Conservation (phyloP, 2,797 vertebrate species). For the Cheirogaleus major region DNA sequence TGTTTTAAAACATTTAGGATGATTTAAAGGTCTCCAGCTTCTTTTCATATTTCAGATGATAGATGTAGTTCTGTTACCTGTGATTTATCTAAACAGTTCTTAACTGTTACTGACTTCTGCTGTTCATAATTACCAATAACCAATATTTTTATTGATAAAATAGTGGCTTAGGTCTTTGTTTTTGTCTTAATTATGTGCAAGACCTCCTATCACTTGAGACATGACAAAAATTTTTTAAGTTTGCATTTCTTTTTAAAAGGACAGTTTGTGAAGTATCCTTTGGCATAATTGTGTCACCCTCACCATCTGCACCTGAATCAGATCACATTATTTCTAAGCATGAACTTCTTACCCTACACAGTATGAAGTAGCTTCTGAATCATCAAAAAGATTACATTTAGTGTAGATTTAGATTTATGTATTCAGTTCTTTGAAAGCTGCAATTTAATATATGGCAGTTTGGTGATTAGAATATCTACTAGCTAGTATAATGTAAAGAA, state of each 20-base stretch:
- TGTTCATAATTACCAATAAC: not conserved
- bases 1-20: not conserved
- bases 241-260: not conserved
- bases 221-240: not conserved
- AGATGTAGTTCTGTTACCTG: not conserved
- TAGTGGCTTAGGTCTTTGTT: not conserved
- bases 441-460: not conserved
- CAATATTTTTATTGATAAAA: not conserved
- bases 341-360: not conserved
- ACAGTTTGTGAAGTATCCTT: not conserved
- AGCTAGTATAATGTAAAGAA: not conserved
- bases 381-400: not conserved
- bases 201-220: not conserved
- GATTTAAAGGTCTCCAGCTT: not conserved
- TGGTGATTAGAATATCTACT: not conserved
- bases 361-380: not conserved
- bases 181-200: not conserved
- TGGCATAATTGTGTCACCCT: not conserved
- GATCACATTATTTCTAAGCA: conserved; percentile 11
- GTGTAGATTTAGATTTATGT: not conserved
- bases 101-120: not conserved
- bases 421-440: conserved; percentile 18
- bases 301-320: not conserved
- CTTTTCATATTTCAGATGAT: not conserved
- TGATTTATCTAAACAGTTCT: not conserved